A percentile compares a stretch with the other conserved stretches of the same genome.
Conservation (phyloP, 2,888 invertebrate genomes). For the Salpingus planirostris region DNA sequence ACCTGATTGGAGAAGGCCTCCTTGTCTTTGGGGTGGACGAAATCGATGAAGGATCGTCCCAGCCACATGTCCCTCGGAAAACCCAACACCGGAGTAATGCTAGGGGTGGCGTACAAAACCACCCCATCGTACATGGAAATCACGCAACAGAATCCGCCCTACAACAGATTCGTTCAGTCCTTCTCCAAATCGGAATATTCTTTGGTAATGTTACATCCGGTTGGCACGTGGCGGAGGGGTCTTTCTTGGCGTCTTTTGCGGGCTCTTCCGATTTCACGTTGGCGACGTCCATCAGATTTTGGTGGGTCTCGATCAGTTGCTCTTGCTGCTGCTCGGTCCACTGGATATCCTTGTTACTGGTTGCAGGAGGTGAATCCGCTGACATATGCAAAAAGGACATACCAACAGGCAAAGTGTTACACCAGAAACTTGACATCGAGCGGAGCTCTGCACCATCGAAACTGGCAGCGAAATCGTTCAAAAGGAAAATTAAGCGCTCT, state of each 20-base stretch:
- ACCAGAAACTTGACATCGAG: constrained; percentile 19
- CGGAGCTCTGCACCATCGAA: constrained; percentile 1
- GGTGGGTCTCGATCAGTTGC: constrained; percentile 8
- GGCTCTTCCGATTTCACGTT: constrained; percentile 9
- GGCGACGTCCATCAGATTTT: constrained; percentile 5
- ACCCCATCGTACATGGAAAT: constrained; percentile 79
- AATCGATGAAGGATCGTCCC: constrained; percentile 78
- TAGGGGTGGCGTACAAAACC: constrained; percentile 65
- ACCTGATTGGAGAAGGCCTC: constrained; percentile 69
- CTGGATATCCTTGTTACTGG: constrained; percentile 17
- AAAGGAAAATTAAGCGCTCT: too few species aligned
- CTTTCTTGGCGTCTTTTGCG: constrained; percentile 16
- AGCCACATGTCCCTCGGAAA: constrained; percentile 79
- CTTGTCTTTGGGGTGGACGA: constrained; percentile 69
- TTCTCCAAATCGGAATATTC: too few species aligned
- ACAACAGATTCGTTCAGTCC: too few species aligned
- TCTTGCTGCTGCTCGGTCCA: constrained; percentile 16
- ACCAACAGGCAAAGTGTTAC: constrained; percentile 29
- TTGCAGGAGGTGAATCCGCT: constrained; percentile 25
- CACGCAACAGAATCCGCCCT: constrained; percentile 68
- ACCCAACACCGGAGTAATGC: constrained; percentile 60
- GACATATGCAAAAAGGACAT: constrained; percentile 25
- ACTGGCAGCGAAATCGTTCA: not conserved
- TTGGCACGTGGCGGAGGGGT: constrained; percentile 18
- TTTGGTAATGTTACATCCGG: too few species aligned